Evolutionary conservation across 1,140 invertebrate species (phyloP), one percentile per base, ranked within the genome.

Genomic region (Drosophila mauritiana): DNA sequence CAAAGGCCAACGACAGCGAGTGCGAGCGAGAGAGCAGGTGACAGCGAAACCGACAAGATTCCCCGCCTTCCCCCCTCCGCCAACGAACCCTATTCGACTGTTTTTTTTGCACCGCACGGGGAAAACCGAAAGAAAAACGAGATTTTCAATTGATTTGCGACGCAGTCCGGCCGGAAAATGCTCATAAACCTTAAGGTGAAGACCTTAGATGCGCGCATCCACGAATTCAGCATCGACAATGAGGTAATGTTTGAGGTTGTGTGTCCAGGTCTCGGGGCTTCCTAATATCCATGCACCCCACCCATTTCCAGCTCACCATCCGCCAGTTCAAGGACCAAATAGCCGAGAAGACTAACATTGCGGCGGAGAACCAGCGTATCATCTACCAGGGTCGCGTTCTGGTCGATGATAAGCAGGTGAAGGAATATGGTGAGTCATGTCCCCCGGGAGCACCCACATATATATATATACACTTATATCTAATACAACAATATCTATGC

Each of bases 361-460:
- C 96, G 36, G 95, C 95, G 27, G 96, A 97, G 59, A 95, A 95
- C 20, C 97, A 98, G 90, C 94, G 98, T 67, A 94, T 99, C 27
- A 99, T 99, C 73, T 98, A 97, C 92, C 98, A 97, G 93, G 98
- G 98, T 11, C 93, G 97, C 92, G 97, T 99, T 57, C 93, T 99
- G 46, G 96, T 96, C 85, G 97, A 99, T 95, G 97, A 97, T n/a
- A 97, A 96, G 78, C 96, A 95, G 91, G 93, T 99, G 27, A 94
- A 94, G 80, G 97, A 98, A 91, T 97, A 97, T 94, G 96, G 97
- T 98, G 94, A 93, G 79, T 89, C 79, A 91, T 58, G 17, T 17
- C 91, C 52, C 53, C 17, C 15, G 10, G 15, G 6, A 46, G 34
- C 46, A 12, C 27, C 40, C 13, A 42, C 6, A 37, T 7, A 20